A percentile compares a stretch with the other conserved stretches of the same genome.
Conservation (phyloP, 2,888 invertebrate genomes). For the Dermolepida albohirtum region DNA sequence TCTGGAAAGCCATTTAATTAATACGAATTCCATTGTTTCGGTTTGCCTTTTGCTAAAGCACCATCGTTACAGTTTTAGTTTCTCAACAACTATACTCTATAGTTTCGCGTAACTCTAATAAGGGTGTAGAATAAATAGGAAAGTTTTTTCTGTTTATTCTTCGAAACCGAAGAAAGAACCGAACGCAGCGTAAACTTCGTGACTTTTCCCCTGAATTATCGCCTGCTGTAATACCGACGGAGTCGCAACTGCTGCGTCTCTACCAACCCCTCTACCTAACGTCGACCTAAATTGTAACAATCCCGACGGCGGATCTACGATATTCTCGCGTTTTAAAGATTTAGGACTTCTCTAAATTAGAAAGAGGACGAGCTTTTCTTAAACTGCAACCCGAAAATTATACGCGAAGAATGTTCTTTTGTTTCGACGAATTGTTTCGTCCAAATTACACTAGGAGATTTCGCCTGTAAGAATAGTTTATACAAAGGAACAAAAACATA, state of each 20-base stretch:
- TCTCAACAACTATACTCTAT: background rate
- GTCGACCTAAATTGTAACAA: constrained; percentile 30
- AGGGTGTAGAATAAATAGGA: constrained; percentile 17
- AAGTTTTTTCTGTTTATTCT: constrained; percentile 20
- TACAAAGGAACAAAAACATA: no score
- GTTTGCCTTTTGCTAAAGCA: no score
- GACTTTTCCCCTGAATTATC: constrained; percentile 29
- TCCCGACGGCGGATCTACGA: constrained; percentile 3
- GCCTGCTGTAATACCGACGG: constrained; percentile 18
- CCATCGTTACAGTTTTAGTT: background rate
- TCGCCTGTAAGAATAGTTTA: no score
- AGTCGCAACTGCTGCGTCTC: constrained; percentile 7
- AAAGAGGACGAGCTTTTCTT: constrained; percentile 19
- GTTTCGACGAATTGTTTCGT: background rate
- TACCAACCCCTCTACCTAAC: background rate
- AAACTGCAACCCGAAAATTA: constrained; percentile 8
- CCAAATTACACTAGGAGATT: background rate
- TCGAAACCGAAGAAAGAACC: background rate
- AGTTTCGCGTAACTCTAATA: background rate
- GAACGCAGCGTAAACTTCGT: constrained; percentile 5
- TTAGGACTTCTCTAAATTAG: constrained; percentile 29
- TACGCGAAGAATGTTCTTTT: background rate
- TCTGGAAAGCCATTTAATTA: no score
- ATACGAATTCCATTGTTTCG: no score
- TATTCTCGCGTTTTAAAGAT: constrained; percentile 20